Evolutionary conservation across 2,888 invertebrate genomes (phyloP).

Genomic region (Neocrepidodera transversa): DNA sequence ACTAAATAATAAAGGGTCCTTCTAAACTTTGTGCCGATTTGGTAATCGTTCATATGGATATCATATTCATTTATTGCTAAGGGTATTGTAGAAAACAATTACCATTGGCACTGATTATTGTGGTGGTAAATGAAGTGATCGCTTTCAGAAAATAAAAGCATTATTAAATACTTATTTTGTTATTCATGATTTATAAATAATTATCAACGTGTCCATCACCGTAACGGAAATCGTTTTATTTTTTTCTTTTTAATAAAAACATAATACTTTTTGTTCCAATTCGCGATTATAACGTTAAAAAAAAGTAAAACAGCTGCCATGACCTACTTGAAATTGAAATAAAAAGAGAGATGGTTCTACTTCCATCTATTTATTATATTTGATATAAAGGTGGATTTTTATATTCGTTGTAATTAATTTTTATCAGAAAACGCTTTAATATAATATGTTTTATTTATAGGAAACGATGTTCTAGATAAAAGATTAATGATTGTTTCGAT

Average conservation of each 20-base stretch:
- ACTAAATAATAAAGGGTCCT: no score
- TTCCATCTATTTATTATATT: neutral
- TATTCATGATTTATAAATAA: constrained; percentile 8
- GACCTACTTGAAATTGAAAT: constrained; percentile 20
- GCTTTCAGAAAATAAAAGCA: neutral
- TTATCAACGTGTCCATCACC: constrained; percentile 4
- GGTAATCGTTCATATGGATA: no score
- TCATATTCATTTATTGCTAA: no score
- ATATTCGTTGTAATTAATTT: no score
- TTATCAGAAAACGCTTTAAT: no score
- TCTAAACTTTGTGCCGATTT: no score
- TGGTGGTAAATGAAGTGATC: no score
- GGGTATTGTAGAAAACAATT: no score
- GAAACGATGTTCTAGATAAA: neutral
- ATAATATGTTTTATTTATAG: no score
- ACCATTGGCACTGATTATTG: no score
- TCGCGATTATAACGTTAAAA: constrained; percentile 1
- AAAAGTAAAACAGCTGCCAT: constrained; percentile 20
- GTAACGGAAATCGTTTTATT: constrained; percentile 28
- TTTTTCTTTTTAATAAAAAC: neutral
- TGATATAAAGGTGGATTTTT: no score
- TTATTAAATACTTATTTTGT: neutral
- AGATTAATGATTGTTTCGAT: neutral
- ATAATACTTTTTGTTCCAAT: constrained; percentile 6
- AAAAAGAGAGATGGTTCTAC: neutral